Conservation (phyloP, 2,888 invertebrate genomes). For the Drosophila vallismaia region DNA sequence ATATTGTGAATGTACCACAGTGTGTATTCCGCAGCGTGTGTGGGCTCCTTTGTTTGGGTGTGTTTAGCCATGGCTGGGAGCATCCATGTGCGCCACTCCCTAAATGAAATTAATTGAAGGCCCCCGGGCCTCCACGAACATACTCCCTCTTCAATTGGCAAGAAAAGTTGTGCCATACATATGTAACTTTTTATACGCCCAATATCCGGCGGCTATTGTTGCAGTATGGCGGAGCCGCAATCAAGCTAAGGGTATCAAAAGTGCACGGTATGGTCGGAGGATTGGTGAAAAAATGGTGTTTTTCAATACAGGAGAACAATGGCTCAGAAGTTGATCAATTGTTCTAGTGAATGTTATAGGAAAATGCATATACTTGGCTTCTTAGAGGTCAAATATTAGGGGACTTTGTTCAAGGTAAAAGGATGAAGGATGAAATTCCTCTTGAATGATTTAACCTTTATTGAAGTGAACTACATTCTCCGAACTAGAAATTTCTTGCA, state of each 20-base stretch:
- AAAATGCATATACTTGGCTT: slow-evolving; percentile 4
- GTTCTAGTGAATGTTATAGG: slow-evolving; percentile 12
- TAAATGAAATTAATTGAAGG: slow-evolving; percentile 73
- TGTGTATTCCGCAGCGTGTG: slow-evolving; percentile 30
- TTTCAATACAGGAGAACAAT: slow-evolving; percentile 29
- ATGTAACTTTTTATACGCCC: slow-evolving; percentile 56
- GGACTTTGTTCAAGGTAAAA: slow-evolving; percentile 17
- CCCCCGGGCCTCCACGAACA: slow-evolving; percentile 45
- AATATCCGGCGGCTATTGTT: slow-evolving; percentile 68
- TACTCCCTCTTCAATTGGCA: slow-evolving; percentile 41
- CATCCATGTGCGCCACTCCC: slow-evolving; percentile 58
- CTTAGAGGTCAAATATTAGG: slow-evolving; percentile 16
- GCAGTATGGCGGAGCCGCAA: slow-evolving; percentile 17
- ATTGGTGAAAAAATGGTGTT: slow-evolving; percentile 6
- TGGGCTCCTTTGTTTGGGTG: slow-evolving; percentile 44
- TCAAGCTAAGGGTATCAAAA: slow-evolving; percentile 22
- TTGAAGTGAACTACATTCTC: background rate
- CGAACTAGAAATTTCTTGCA: background rate
- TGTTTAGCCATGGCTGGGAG: slow-evolving; percentile 59
- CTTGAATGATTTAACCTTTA: background rate
- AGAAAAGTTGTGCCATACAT: slow-evolving; percentile 44
- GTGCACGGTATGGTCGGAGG: background rate
- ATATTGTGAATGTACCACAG: slow-evolving; percentile 65
- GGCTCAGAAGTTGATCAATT: slow-evolving; percentile 35
- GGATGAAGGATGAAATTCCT: background rate